Base-by-base conservation (phyloP, 2,797 vertebrate species). In the Telmatherina bonti region DNA sequence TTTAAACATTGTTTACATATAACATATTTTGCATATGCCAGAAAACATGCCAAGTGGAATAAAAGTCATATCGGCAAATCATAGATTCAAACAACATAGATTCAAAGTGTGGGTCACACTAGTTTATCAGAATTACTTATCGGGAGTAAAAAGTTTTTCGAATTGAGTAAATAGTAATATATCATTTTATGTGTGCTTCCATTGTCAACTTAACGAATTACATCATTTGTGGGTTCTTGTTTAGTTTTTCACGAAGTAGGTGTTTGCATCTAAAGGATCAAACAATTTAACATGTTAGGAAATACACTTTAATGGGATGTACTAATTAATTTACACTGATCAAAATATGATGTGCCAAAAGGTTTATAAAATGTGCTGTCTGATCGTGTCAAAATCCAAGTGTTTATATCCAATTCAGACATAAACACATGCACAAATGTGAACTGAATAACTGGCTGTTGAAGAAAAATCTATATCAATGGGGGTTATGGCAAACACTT, bases 391-490 rank as follows among this genome's bases (percentile, higher is more conserved):
- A 30, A 36, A 53, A 60, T 16, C 35, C 15, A 53, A 30, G 13
- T 29, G 20, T 69, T 59, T 33, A 52, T 22, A 18, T 12, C 4
- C 13, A 4, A 33, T 33, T 7, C 26, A 6, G 9, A 18, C 13
- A 57, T n/a, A 52, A 31, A 52, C 33, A 53, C 12, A 26, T 24
- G 2, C 26, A 53, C 6, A 49, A 49, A 64, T 54, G 13, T 58
- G 1, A 51, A 58, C 16, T 31, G 33, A 53, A 65, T 58, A 65
- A 52, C 55, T 65, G 62, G 26, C 33, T 27, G 20, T 15, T 24
- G 35, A 16, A 15, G 6, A 59, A 20, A 38, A 72, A 52, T 43
- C 26, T 4, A 33, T 65, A 33, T 72, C 20, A 10, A 47, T 55
- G 22, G 9, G 16, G 52, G 30, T 55, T 43, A 70, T 70, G 57